Percentiles rank a stretch among this genome's conserved stretches.
Conservation (phyloP, 1,140 invertebrate genomes). For the Andricus grossulariae region DNA sequence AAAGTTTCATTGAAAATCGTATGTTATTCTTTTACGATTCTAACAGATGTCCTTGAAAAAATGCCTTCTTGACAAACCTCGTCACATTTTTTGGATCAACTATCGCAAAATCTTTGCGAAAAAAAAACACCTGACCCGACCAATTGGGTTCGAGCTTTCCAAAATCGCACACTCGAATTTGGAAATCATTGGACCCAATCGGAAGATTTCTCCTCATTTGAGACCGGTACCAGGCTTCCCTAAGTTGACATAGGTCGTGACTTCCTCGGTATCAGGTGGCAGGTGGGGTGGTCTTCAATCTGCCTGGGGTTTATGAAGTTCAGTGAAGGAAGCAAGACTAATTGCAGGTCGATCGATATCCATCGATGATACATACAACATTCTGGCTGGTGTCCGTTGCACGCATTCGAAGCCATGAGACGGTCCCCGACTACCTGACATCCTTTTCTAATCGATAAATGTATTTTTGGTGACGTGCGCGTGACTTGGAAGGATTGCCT, state of each 20-base stretch:
- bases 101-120: no score
- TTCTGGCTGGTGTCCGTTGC: conserved; percentile 45
- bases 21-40: neutral
- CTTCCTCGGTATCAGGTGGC: conserved; percentile 13
- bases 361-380: conserved; percentile 54
- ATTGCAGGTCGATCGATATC: conserved; percentile 57
- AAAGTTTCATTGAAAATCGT: neutral
- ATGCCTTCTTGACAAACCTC: no score
- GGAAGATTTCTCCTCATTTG: neutral
- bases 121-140: neutral
- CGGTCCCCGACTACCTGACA: conserved; percentile 31
- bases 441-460: conserved; percentile 50
- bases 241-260: conserved; percentile 12
- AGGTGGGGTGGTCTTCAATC: neutral
- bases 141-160: neutral
- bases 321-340: conserved; percentile 48
- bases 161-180: neutral
- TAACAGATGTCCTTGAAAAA: neutral
- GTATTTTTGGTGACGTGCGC: conserved; percentile 54
- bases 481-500: conserved; percentile 47
- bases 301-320: conserved; percentile 4
- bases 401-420: conserved; percentile 44
- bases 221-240: conserved; percentile 13
- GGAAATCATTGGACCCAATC: neutral
- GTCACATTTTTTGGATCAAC: no score